Conservation (phyloP, 1,140 invertebrate species). For the Laodelphax striatellus region DNA sequence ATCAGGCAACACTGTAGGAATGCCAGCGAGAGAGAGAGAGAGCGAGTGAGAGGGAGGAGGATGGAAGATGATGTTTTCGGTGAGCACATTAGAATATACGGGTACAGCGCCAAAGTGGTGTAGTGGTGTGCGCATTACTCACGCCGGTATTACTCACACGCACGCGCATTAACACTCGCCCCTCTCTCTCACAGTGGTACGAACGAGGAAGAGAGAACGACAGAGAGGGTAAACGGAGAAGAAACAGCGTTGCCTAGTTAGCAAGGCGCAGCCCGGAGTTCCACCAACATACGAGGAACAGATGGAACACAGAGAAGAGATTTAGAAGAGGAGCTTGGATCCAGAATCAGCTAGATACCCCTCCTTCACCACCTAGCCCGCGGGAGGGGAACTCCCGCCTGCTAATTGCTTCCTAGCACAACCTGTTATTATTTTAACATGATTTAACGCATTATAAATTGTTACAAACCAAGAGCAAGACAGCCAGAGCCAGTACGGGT, state of each 20-base stretch:
- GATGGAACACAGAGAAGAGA: too few species aligned
- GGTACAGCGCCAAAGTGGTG: too few species aligned
- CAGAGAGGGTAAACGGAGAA: neutral
- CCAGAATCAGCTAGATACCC: slow-evolving; percentile 24
- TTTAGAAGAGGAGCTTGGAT: slow-evolving; percentile 12
- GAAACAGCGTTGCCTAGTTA: slow-evolving; percentile 8
- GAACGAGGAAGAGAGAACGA: neutral
- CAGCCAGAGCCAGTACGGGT: too few species aligned
- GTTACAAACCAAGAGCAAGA: neutral
- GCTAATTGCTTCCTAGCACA: neutral
- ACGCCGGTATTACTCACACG: too few species aligned
- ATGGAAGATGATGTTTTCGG: neutral
- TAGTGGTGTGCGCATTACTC: too few species aligned
- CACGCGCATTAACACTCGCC: too few species aligned
- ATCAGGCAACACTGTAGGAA: neutral
- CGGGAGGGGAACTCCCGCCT: neutral
- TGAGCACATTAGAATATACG: too few species aligned
- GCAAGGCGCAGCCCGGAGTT: slow-evolving; percentile 23
- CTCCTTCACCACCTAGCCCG: neutral
- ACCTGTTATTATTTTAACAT: neutral
- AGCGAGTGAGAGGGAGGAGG: slow-evolving; percentile 5
- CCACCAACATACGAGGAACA: too few species aligned
- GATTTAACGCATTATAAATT: slow-evolving; percentile 2
- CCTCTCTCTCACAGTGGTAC: too few species aligned
- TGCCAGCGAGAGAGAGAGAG: slow-evolving; percentile 3